Conservation (phyloP, 2,888 invertebrate species). For the Temnothorax ravouxi region DNA sequence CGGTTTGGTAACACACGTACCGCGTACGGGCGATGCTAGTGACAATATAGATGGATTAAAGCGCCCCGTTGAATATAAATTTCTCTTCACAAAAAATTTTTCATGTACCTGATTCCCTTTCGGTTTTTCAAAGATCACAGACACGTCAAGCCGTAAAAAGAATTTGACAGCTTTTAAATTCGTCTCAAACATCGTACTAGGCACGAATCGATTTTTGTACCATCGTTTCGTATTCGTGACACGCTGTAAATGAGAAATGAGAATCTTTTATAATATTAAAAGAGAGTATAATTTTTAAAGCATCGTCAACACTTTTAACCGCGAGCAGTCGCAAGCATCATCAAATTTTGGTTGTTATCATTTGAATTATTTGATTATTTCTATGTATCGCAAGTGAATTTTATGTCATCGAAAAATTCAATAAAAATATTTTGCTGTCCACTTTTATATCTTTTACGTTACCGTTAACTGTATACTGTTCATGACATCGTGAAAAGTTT, state of each 20-base stretch:
- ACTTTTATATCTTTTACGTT: neutral
- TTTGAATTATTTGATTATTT: neutral
- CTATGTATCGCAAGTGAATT: neutral
- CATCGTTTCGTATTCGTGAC: neutral
- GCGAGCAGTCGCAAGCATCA: no score
- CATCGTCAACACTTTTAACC: constrained; percentile 35
- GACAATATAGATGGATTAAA: constrained; percentile 57
- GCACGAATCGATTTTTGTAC: neutral
- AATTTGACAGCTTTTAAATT: constrained; percentile 29
- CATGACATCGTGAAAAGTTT: constrained; percentile 48
- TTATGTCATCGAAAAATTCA: neutral
- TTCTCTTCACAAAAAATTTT: constrained; percentile 41
- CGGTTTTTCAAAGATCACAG: constrained; percentile 32
- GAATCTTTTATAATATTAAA: neutral
- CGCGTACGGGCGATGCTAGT: constrained; percentile 4
- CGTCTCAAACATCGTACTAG: neutral
- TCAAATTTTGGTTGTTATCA: constrained; percentile 8
- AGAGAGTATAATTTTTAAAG: neutral
- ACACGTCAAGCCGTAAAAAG: neutral
- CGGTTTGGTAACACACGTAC: constrained; percentile 40
- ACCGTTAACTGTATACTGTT: constrained; percentile 2
- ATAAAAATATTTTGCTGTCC: neutral
- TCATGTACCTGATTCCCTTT: neutral
- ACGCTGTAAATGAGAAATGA: constrained; percentile 1
- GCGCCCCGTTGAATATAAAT: constrained; percentile 45